A percentile compares a stretch with the other conserved stretches of the same genome.
Evolutionary conservation across 2,113 vertebrate species (phyloP).

Genomic region (Peromyscus polionotus): DNA sequence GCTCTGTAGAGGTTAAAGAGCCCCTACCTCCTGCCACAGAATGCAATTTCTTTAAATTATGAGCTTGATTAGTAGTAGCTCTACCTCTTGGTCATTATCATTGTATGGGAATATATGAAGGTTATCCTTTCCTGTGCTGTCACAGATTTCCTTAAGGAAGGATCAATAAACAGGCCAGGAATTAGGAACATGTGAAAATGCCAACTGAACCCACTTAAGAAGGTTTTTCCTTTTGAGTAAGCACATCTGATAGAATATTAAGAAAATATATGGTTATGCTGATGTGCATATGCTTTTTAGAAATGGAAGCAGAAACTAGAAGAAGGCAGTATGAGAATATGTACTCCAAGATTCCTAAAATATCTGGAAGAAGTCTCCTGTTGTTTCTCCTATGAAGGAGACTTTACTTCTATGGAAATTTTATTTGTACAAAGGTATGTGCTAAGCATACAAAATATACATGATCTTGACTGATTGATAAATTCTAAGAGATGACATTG

Average conservation of each 20-base stretch:
- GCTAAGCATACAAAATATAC: not conserved
- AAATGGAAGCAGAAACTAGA: not conserved
- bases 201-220: not conserved
- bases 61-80: not conserved
- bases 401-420: not conserved
- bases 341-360: not conserved
- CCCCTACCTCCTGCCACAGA: too few species aligned
- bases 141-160: not conserved
- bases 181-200: not conserved
- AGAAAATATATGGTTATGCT: not conserved
- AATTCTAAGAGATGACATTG: constrained; percentile 4
- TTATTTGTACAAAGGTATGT: not conserved
- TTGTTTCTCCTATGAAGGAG: not conserved
- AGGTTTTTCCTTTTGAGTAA: not conserved
- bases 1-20: not conserved
- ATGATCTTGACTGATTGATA: not conserved
- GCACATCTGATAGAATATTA: not conserved
- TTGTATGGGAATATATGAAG: not conserved
- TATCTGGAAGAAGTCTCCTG: not conserved
- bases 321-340: not conserved
- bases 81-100: not conserved
- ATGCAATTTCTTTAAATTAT: not conserved
- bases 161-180: not conserved
- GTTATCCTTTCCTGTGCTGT: not conserved
- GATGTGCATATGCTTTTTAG: not conserved